Conservation (phyloP, 2,797 vertebrate species). For the Chloroceryle inda region DNA sequence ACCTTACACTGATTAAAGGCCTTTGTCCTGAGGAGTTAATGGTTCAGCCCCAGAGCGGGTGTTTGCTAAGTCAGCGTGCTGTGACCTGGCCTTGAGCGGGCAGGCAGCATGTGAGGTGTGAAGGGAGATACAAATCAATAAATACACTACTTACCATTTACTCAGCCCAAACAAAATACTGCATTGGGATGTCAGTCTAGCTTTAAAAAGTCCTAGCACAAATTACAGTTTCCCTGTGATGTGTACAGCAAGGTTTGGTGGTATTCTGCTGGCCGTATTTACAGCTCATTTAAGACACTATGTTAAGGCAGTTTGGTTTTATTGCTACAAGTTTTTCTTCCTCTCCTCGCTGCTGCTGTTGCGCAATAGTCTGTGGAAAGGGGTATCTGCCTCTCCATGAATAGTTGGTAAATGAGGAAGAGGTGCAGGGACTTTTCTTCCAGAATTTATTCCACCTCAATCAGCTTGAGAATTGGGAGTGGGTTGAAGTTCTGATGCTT, state of each 20-base stretch:
- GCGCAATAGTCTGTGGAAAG: not conserved
- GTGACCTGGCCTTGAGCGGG: constrained; percentile 7
- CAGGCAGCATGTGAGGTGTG: constrained; percentile 1
- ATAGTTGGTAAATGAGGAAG: not conserved
- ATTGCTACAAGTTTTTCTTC: not conserved
- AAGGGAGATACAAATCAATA: constrained; percentile 53
- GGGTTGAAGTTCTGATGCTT: not conserved
- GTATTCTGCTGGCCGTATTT: not conserved
- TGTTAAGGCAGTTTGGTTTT: not conserved
- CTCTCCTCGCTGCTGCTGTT: not conserved
- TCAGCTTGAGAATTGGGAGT: not conserved
- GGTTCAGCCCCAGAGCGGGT: not conserved
- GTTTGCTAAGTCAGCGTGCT: not conserved
- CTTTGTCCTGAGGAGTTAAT: not conserved
- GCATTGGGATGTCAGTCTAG: not conserved
- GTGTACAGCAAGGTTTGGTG: not conserved
- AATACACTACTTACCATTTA: constrained; percentile 20
- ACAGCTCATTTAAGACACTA: not conserved
- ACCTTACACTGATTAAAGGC: not conserved
- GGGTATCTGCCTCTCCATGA: not conserved
- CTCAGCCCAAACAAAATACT: constrained; percentile 42
- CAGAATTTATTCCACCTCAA: not conserved
- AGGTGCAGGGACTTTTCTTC: not conserved
- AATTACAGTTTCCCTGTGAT: not conserved
- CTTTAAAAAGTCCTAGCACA: not conserved